Conservation (phyloP, 1,140 invertebrate genomes). For the Bemisia tabaci region DNA sequence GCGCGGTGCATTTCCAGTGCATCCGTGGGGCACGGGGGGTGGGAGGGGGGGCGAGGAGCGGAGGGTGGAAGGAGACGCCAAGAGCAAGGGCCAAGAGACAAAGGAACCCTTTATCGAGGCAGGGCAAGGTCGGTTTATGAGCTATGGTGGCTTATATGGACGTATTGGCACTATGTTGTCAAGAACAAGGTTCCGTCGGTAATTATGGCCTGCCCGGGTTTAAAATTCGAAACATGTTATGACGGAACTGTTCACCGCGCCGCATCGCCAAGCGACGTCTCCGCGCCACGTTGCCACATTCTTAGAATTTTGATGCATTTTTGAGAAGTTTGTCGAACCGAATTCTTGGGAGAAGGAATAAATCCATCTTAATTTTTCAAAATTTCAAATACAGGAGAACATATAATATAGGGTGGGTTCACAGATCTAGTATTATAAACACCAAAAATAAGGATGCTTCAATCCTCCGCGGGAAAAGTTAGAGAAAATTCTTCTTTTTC, state of each 20-base stretch:
- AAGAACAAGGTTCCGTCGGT: background rate
- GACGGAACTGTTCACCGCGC: background rate
- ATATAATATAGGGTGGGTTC: no score
- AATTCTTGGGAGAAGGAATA: no score
- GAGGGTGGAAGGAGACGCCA: background rate
- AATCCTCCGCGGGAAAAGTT: no score
- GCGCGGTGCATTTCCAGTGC: no score
- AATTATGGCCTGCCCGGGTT: background rate
- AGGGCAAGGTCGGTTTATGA: background rate
- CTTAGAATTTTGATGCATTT: no score
- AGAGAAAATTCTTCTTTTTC: no score
- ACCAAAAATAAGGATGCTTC: no score
- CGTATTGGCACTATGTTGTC: background rate
- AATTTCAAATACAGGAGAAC: no score
- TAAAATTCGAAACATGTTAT: background rate
- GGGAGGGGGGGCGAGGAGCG: no score
- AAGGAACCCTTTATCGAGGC: background rate
- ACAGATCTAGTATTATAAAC: no score
- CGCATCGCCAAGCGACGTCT: background rate
- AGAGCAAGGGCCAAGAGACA: background rate
- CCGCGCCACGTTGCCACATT: background rate
- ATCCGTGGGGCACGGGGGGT: background rate
- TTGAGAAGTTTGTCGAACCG: no score
- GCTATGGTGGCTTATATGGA: background rate
- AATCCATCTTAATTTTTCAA: no score